Percentiles rank a stretch among this genome's conserved stretches.
These are phyloP conservation scores for Syngnathus floridae DNA, from an alignment of 2,113 vertebrate genomes.

Conservation along the genomic window DNA sequence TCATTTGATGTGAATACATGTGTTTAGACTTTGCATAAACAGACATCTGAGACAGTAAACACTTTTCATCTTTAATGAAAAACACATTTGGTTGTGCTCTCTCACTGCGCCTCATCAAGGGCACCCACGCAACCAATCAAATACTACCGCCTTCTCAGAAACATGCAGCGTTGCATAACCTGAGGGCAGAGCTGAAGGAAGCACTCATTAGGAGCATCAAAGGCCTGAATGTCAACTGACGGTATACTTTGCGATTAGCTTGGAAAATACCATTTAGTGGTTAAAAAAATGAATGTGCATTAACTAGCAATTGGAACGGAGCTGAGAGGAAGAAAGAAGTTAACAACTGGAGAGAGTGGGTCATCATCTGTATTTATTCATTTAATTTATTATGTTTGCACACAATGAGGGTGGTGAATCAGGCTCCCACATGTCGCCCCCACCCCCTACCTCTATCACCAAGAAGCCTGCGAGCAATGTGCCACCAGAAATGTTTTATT, in stretches of 20 bases:
- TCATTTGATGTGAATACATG: slow-evolving; percentile 26
- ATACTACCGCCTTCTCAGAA: slow-evolving; percentile 40
- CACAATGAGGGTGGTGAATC: slow-evolving; percentile 33
- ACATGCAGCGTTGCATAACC: slow-evolving; percentile 33
- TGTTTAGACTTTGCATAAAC: slow-evolving; percentile 24
- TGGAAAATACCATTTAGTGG: slow-evolving; percentile 31
- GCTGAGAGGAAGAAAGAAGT: slow-evolving; percentile 17
- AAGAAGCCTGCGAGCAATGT: slow-evolving; percentile 24
- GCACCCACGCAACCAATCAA: slow-evolving; percentile 46
- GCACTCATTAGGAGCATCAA: slow-evolving; percentile 60
- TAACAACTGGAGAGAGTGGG: slow-evolving; percentile 38
- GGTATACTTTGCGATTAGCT: slow-evolving; percentile 41
- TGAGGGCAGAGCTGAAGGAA: slow-evolving; percentile 47
- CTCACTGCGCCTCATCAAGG: slow-evolving; percentile 6
- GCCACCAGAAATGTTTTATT: slow-evolving; percentile 16
- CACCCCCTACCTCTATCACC: slow-evolving; percentile 6
- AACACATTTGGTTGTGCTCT: slow-evolving; percentile 40
- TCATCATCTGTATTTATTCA: slow-evolving; percentile 33
- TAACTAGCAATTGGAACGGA: slow-evolving; percentile 22
- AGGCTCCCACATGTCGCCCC: slow-evolving; percentile 33
- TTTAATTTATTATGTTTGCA: slow-evolving; percentile 30
- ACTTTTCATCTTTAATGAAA: slow-evolving; percentile 66
- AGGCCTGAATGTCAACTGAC: slow-evolving; percentile 30
- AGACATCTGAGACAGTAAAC: slow-evolving; percentile 46
- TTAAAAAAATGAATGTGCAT: slow-evolving; percentile 14